phyloP scores from a whole-genome alignment of 2,888 invertebrate genomes.

The Rhogogaster chlorosoma region DNA sequence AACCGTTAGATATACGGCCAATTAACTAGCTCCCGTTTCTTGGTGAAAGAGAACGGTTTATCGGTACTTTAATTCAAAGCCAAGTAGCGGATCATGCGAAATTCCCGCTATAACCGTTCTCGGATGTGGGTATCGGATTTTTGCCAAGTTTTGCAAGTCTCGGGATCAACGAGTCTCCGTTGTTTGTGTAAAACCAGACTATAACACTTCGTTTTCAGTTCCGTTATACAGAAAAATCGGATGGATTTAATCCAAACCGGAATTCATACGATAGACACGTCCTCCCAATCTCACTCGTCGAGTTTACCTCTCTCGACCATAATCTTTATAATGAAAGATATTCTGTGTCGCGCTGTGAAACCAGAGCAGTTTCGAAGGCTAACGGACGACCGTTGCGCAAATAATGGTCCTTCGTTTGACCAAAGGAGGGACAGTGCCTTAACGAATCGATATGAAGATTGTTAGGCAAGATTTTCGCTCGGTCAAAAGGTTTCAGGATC shows the following conservation, averaged over 20 bases:
- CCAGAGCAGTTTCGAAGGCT: conserved; percentile 11
- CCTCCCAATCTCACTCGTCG: background rate
- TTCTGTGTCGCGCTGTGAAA: background rate
- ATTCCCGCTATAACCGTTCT: conserved; percentile 23
- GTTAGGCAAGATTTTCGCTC: conserved; percentile 36
- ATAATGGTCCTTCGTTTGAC: conserved; percentile 4
- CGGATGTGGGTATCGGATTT: background rate
- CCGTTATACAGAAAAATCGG: background rate
- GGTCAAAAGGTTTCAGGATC: conserved; percentile 49
- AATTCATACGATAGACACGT: background rate
- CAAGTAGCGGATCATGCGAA: background rate
- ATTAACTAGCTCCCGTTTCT: background rate
- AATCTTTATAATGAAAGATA: background rate
- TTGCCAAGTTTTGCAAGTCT: background rate
- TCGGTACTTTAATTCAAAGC: conserved; percentile 16
- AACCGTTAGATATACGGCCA: background rate
- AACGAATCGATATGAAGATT: conserved; percentile 6
- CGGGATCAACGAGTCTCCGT: background rate
- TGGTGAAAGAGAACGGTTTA: background rate
- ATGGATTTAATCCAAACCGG: background rate
- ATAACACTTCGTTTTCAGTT: background rate
- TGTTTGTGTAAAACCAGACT: background rate
- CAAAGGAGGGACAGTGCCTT: background rate
- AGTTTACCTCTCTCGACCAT: background rate
- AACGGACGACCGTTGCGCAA: background rate